Percentiles rank a stretch among this genome's conserved stretches.
Evolutionary conservation across 2,113 vertebrate species (phyloP).

Genomic region (Gymnobelideus leadbeateri): DNA sequence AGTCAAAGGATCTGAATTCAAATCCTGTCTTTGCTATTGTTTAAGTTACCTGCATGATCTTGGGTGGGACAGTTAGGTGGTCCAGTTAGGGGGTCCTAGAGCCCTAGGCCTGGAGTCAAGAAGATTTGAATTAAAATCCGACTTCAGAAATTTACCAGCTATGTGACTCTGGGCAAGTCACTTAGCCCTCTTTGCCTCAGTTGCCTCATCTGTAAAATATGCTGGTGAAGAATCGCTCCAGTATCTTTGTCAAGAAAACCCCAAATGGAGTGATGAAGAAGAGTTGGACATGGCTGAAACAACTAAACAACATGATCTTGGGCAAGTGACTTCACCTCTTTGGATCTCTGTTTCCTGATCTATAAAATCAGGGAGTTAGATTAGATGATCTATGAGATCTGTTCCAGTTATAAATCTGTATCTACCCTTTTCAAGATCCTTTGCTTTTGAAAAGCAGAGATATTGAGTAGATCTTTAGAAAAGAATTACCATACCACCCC

Average conservation of each 20-base stretch:
- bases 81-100: not conserved
- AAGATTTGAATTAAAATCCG: not conserved
- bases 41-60: not conserved
- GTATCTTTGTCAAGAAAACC: not conserved
- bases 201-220: not conserved
- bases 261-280: too few relatives aligned
- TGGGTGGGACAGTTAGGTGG: not conserved
- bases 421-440: too few relatives aligned
- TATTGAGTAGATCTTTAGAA: too few relatives aligned
- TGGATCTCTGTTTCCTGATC: too few relatives aligned
- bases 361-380: too few relatives aligned
- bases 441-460: too few relatives aligned
- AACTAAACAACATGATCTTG: too few relatives aligned
- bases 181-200: not conserved
- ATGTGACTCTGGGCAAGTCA: not conserved
- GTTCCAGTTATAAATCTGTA: too few relatives aligned
- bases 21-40: not conserved
- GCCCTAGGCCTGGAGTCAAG: not conserved
- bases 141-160: not conserved
- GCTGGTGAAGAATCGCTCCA: not conserved
- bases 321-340: too few relatives aligned
- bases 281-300: too few relatives aligned
- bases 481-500: too few relatives aligned
- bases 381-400: too few relatives aligned
- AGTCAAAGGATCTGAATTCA: not conserved